Conservation (phyloP, 2,113 vertebrate genomes). For the Quiscalus mexicanus region DNA sequence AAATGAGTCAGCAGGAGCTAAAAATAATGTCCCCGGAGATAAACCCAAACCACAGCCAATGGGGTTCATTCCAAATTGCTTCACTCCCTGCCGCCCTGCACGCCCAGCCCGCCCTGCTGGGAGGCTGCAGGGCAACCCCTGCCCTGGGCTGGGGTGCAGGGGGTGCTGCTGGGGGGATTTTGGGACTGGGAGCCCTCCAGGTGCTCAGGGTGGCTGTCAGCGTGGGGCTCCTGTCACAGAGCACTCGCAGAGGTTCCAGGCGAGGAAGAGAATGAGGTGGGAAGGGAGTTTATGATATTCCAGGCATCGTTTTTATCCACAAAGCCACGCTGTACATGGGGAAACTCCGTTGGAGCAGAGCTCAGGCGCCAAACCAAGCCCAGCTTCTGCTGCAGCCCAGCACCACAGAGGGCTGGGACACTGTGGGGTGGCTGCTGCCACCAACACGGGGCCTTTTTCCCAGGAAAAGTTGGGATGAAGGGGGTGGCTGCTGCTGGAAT, state of each 20-base stretch:
- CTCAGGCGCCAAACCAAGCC: background rate
- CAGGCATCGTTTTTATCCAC: background rate
- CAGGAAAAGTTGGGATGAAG: background rate
- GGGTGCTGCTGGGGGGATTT: background rate
- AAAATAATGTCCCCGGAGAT: background rate
- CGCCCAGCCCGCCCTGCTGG: fast-evolving
- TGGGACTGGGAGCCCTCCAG: fast-evolving
- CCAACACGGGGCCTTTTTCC: fast-evolving
- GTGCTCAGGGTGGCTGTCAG: fast-evolving
- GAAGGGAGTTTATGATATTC: background rate
- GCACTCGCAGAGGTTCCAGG: fast-evolving
- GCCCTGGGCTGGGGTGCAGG: fast-evolving
- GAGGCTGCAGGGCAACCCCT: background rate
- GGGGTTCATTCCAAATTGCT: background rate
- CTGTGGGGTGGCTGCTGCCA: background rate
- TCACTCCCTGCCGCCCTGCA: background rate
- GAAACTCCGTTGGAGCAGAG: background rate
- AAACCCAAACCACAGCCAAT: background rate
- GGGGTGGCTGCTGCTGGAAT: background rate
- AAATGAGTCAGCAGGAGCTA: slow-evolving; percentile 26
- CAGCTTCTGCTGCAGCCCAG: background rate
- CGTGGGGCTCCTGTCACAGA: fast-evolving
- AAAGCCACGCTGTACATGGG: fast-evolving
- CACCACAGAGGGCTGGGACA: fast-evolving
- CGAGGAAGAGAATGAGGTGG: fast-evolving